Conservation (phyloP, 2,888 invertebrate genomes). For the Apamea monoglypha region DNA sequence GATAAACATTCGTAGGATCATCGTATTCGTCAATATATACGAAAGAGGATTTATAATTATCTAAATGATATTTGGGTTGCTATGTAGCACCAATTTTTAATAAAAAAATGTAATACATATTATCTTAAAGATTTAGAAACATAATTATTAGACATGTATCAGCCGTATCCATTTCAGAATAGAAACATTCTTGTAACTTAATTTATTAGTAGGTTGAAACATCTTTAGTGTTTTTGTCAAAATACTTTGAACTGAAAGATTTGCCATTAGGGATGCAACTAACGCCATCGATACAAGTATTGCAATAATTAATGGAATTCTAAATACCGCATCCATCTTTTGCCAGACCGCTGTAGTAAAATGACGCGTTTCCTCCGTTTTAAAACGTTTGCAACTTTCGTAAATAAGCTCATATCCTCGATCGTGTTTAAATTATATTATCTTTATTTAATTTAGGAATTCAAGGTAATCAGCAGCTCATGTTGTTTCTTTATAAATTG, state of each 20-base stretch:
- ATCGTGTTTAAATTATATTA: background rate
- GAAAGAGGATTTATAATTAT: background rate
- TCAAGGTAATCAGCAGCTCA: background rate
- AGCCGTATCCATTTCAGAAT: background rate
- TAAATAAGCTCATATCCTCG: conserved; percentile 15
- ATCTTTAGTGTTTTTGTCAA: background rate
- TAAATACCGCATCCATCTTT: conserved; percentile 14
- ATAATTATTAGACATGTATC: background rate
- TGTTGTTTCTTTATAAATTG: background rate
- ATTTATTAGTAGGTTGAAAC: background rate
- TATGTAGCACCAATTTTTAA: background rate
- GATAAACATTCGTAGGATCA: background rate
- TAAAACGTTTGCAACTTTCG: background rate
- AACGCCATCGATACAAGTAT: background rate
- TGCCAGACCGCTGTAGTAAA: conserved; percentile 45
- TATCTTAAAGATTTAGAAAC: background rate
- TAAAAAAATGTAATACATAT: too few relatives aligned
- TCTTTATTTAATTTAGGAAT: background rate
- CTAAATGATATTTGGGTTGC: background rate
- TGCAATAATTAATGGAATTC: conserved; percentile 21
- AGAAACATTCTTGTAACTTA: background rate
- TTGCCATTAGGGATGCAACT: background rate
- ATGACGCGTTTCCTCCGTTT: conserved; percentile 40
- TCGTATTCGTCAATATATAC: background rate
- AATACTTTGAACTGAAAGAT: background rate